A percentile compares a stretch with the other conserved stretches of the same genome.
Evolutionary conservation across 2,888 invertebrate genomes (phyloP).

Genomic region (Sipha maydis): DNA sequence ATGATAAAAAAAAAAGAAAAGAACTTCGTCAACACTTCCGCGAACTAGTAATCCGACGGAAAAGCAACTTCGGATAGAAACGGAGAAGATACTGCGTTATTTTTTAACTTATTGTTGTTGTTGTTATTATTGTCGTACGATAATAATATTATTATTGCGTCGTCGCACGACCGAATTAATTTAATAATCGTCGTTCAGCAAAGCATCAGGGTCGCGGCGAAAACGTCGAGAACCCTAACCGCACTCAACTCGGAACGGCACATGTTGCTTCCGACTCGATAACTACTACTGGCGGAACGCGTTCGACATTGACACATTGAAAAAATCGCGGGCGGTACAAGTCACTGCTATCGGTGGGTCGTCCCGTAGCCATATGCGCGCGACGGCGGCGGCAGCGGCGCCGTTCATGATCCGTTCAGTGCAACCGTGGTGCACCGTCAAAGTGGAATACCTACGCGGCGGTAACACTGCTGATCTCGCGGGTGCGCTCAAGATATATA

Average conservation of each 20-base stretch:
- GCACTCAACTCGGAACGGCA: constrained; percentile 59
- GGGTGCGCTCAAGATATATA: neutral
- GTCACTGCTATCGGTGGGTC: constrained; percentile 26
- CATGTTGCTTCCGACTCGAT: constrained; percentile 54
- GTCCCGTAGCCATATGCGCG: constrained; percentile 10
- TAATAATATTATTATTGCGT: neutral
- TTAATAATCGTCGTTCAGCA: neutral
- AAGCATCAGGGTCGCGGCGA: neutral
- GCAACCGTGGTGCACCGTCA: no score
- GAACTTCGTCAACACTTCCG: neutral
- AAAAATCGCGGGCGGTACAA: constrained; percentile 20
- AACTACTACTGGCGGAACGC: constrained; percentile 40
- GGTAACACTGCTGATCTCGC: neutral
- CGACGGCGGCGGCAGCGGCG: neutral
- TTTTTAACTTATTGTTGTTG: no score
- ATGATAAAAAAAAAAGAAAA: neutral
- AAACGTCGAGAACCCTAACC: constrained; percentile 55
- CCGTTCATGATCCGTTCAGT: no score
- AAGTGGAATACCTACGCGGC: neutral
- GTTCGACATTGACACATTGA: constrained; percentile 52
- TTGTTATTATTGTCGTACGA: no score
- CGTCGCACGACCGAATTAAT: neutral
- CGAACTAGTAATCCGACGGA: neutral
- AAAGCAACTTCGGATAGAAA: neutral
- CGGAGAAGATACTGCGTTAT: neutral